phyloP scores from a whole-genome alignment of 1,140 invertebrate genomes.

The Drosophila varians region DNA sequence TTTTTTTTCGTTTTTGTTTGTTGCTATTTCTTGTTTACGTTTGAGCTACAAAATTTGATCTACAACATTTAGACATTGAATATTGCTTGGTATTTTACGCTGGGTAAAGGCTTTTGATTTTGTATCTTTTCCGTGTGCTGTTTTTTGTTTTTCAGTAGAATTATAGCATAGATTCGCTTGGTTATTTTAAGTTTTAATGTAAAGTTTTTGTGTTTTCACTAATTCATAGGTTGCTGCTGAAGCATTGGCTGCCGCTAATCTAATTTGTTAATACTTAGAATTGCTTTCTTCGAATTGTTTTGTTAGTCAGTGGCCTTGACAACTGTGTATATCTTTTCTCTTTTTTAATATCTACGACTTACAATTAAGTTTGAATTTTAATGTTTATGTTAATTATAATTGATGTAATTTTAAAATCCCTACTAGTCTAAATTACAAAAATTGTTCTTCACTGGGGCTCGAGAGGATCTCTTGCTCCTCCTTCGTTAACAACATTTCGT shows the following conservation, averaged over 20 bases:
- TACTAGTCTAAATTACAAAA: constrained; percentile 58
- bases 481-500: constrained; percentile 44
- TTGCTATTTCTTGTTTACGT: constrained; percentile 39
- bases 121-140: constrained; percentile 56
- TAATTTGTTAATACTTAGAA: constrained; percentile 79
- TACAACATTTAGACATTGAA: constrained; percentile 76
- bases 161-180: constrained; percentile 29
- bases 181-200: constrained; percentile 20
- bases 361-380: constrained; percentile 33
- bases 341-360: constrained; percentile 49
- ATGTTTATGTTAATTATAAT: constrained; percentile 51
- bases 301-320: constrained; percentile 29
- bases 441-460: constrained; percentile 55
- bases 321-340: constrained; percentile 11
- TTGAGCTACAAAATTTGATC: constrained; percentile 64
- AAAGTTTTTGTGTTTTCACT: constrained; percentile 8
- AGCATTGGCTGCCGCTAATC: constrained; percentile 63
- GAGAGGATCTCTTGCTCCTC: constrained; percentile 9
- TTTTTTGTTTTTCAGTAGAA: constrained; percentile 24
- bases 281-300: constrained; percentile 74
- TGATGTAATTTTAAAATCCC: constrained; percentile 56
- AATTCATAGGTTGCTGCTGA: constrained; percentile 62
- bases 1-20: constrained; percentile 39
- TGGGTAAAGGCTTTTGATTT: constrained; percentile 73
- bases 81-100: constrained; percentile 75